phyloP scores from a whole-genome alignment of 2,888 invertebrate genomes.

The Thereva nobilitata region DNA sequence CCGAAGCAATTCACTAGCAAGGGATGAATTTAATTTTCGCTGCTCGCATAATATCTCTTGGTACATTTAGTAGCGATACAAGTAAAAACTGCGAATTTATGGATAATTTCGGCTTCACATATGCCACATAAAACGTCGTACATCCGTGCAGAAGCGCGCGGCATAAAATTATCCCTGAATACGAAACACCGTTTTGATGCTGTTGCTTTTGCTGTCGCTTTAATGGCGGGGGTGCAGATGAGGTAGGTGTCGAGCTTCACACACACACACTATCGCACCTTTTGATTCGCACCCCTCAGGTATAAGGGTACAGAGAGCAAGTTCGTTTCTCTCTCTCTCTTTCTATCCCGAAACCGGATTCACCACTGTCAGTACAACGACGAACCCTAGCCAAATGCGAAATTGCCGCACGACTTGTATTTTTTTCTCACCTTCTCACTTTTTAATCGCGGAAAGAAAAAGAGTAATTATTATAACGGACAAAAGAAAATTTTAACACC shows the following conservation, averaged over 20 bases:
- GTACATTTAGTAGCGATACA: constrained; percentile 29
- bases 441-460: too few relatives aligned
- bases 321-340: too few relatives aligned
- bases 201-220: constrained; percentile 6
- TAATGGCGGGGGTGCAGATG: neutral
- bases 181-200: constrained; percentile 23
- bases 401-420: constrained; percentile 21
- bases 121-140: constrained; percentile 28
- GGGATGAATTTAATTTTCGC: constrained; percentile 33
- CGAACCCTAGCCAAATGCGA: constrained; percentile 16
- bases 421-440: too few relatives aligned
- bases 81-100: constrained; percentile 32
- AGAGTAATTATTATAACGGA: too few relatives aligned
- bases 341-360: constrained; percentile 2
- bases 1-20: constrained; percentile 23
- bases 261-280: neutral
- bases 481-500: too few relatives aligned
- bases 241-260: constrained; percentile 15
- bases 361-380: constrained; percentile 32
- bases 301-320: too few relatives aligned
- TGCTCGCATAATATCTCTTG: constrained; percentile 27
- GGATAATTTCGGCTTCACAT: constrained; percentile 24
- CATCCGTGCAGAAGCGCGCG: constrained; percentile 29
- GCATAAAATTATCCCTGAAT: constrained; percentile 27
- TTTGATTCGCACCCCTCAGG: too few relatives aligned